Percentiles rank a stretch among this genome's conserved stretches.
These are phyloP conservation scores for Drosophila mayaguana DNA, from an alignment of 2,888 invertebrate genomes.

Conservation along the genomic window DNA sequence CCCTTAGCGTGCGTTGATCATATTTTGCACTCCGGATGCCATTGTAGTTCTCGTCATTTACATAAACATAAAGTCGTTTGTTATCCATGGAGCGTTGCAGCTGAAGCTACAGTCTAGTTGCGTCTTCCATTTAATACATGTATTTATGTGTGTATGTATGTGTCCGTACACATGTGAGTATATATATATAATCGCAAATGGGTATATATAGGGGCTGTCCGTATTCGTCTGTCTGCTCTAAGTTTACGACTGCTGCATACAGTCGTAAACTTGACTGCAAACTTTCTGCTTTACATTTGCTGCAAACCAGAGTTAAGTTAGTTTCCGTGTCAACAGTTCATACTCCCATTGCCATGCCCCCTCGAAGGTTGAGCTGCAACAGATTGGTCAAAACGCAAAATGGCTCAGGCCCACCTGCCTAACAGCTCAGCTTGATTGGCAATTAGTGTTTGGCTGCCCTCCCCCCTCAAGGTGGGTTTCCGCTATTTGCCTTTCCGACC, in stretches of 20 bases:
- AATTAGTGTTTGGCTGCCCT: constrained; percentile 62
- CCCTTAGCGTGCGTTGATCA: constrained; percentile 59
- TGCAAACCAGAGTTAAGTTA: constrained; percentile 57
- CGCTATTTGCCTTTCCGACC: constrained; percentile 17
- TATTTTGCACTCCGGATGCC: constrained; percentile 76
- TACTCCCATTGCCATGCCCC: constrained; percentile 11
- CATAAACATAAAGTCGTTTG: constrained; percentile 76
- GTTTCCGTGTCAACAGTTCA: constrained; percentile 64
- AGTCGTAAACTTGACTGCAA: constrained; percentile 49
- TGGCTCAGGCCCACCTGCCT: constrained; percentile 28
- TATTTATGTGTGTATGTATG: background rate
- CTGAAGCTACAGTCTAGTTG: constrained; percentile 20
- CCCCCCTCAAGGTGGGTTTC: background rate
- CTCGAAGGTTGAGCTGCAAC: constrained; percentile 29
- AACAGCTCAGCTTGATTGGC: constrained; percentile 45
- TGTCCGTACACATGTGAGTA: background rate
- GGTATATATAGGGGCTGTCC: background rate
- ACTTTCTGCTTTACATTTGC: constrained; percentile 59
- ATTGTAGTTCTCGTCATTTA: constrained; percentile 65
- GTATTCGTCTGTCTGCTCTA: constrained; percentile 12
- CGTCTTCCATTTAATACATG: constrained; percentile 11
- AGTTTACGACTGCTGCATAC: constrained; percentile 59
- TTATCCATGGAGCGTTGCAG: constrained; percentile 51
- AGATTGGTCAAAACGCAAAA: constrained; percentile 34
- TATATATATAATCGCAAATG: background rate